Evolutionary conservation across 2,888 invertebrate genomes (phyloP), one percentile per base, ranked within the genome.

Genomic region (Drosophila lutescens): DNA sequence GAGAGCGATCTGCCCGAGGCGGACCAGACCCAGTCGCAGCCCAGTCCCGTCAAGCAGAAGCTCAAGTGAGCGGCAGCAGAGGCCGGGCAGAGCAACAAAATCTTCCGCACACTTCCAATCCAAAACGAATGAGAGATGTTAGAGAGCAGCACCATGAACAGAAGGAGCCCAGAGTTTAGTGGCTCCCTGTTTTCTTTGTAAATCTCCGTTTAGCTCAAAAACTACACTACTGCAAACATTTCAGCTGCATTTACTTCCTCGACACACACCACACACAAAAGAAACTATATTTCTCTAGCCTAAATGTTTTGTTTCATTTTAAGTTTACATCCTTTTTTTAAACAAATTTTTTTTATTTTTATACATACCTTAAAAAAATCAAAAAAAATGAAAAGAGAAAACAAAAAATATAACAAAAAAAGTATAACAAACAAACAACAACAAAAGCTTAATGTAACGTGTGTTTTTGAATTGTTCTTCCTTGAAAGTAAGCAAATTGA

Each of bases 1-100:
- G 96, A 96, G 90, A 97, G 97, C 57, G 97, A 98, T 90, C 93
- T 98, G 77, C 97, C 98, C 0, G 98, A 98, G 93, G 98, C 97
- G 62, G 98, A 98, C 92, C 98, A 98, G 93, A 97, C 88, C 8
- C 26, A 26, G 26, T 78, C 87, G 34, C 53, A 20, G 20, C 20
- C 84, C 54, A 86, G 86, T 74, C 90, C 90, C 44, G 76, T 77
- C 54, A 91, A 89, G 68, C 84, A 82, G 56, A 91, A 90, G 77
- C 70, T 78, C 43, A 91, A 90, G 70, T 88, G 78, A 85, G 58
- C 10, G 7, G n/a, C 13, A 26, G 8, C 76, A 83, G 56, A 13
- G 3, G n/a, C 13, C 26, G 6, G n/a, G 36, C 30, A 43, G 30
- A 50, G 57, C 82, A 82, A 84, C 80, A 82, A 85, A 82, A 87